A percentile compares a stretch with the other conserved stretches of the same genome.
Evolutionary conservation across 2,113 vertebrate genomes (phyloP).

Genomic region (Chamaea fasciata): DNA sequence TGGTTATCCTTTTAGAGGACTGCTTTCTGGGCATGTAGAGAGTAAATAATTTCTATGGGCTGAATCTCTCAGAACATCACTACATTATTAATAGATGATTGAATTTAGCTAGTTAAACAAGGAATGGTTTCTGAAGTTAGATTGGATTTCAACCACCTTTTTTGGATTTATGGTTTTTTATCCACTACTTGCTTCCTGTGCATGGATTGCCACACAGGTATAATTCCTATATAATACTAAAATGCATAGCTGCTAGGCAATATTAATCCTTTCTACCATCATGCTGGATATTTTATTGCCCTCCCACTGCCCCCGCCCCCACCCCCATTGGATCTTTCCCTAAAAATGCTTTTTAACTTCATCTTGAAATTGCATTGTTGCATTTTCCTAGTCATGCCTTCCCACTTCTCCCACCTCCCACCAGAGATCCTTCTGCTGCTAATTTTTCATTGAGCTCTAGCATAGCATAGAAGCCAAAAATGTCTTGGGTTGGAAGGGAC

Average conservation of each 20-base stretch:
- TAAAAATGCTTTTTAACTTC: background rate
- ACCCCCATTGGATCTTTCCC: background rate
- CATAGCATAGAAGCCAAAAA: background rate
- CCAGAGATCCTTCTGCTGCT: background rate
- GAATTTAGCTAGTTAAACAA: conserved; percentile 25
- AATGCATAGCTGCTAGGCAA: background rate
- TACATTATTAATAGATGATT: conserved; percentile 49
- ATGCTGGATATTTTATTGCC: background rate
- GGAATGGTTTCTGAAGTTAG: conserved; percentile 26
- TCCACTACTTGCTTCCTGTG: background rate
- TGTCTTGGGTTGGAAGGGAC: background rate
- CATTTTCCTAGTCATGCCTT: background rate
- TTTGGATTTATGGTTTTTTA: conserved; percentile 13
- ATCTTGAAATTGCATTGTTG: background rate
- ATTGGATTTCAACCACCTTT: conserved; percentile 16
- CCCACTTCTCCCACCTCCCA: background rate
- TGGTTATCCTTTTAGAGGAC: background rate
- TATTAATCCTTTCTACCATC: background rate
- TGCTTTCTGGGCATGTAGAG: background rate
- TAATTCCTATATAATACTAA: background rate
- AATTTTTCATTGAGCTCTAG: background rate
- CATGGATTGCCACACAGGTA: background rate
- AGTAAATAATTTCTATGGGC: conserved; percentile 35
- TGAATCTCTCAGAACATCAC: background rate
- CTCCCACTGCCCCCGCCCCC: no score